Conservation (phyloP, 2,888 invertebrate species). For the Teleogryllus oceanicus region DNA sequence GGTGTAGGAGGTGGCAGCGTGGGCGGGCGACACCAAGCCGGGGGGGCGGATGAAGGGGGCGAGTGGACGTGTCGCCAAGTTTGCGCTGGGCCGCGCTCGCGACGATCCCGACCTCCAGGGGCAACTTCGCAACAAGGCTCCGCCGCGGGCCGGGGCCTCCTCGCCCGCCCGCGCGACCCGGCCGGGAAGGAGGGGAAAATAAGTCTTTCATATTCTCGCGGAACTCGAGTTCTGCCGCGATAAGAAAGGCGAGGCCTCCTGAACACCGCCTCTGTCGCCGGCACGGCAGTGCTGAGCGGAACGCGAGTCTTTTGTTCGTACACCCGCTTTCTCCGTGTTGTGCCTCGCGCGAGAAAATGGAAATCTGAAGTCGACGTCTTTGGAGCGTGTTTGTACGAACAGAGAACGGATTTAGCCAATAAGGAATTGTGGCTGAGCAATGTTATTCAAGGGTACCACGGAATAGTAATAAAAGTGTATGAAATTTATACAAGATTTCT, state of each 20-base stretch:
- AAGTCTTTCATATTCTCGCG: conserved; percentile 18
- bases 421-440: no score
- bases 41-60: neutral
- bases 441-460: no score
- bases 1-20: neutral
- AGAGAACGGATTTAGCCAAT: no score
- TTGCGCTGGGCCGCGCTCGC: neutral
- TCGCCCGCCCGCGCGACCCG: neutral
- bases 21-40: neutral
- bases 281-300: neutral
- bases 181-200: neutral
- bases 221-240: neutral
- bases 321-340: no score
- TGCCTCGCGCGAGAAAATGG: no score
- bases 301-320: no score
- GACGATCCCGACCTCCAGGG: neutral
- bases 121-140: neutral
- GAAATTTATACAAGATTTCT: no score
- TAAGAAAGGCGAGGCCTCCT: neutral
- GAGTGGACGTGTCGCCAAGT: neutral
- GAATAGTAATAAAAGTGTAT: no score
- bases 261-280: neutral
- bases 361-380: no score
- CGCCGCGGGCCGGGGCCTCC: neutral
- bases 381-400: no score